Evolutionary conservation across 2,113 vertebrate genomes (phyloP), one percentile per base, ranked within the genome.

Genomic region (Nestor notabilis): DNA sequence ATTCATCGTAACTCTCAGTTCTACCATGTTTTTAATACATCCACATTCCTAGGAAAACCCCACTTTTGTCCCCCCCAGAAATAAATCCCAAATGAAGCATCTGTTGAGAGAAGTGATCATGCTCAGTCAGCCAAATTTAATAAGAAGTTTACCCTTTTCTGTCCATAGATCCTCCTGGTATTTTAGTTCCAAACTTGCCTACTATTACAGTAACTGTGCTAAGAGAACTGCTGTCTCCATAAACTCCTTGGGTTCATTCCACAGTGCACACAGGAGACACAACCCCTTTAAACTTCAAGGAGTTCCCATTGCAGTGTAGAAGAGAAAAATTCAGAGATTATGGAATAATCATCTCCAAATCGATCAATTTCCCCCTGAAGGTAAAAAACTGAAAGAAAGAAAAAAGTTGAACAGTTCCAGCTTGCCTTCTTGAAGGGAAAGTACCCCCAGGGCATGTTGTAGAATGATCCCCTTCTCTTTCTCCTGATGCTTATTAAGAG

Each of bases 301-400:
- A 90, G 96, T 97, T 98, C 96, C 96, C 90, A 91, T 10, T 97
- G 97, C 97, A 98, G 94, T 76, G 95, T 69, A 96, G 97, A 97
- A 85, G 92, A 96, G 63, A 98, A 97, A 97, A 97, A 96, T 97
- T 98, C 89, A 66, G 97, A 97, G 97, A 98, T 97, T 97, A 98
- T 97, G 97, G 98, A 98, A 98, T 98, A 98, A 98, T 98, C 98
- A 98, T 97, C 96, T 98, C 97, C 85, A 85, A 95, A 97, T 98
- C 97, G 89, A 98, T 98, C 97, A 96, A 97, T 97, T 98, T 98
- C 93, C 97, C 97, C 98, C 92, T 94, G 94, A 98, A 98, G 98
- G 98, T 96, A 98, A 97, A 98, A 96, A 97, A 96, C 46, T 58
- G 94, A 97, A 97, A 96, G 97, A 97, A 97, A 97, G 97, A 85